These are phyloP conservation scores for Oncorhynchus keta DNA, from an alignment of 2,113 vertebrate genomes.

Conservation along the genomic window DNA sequence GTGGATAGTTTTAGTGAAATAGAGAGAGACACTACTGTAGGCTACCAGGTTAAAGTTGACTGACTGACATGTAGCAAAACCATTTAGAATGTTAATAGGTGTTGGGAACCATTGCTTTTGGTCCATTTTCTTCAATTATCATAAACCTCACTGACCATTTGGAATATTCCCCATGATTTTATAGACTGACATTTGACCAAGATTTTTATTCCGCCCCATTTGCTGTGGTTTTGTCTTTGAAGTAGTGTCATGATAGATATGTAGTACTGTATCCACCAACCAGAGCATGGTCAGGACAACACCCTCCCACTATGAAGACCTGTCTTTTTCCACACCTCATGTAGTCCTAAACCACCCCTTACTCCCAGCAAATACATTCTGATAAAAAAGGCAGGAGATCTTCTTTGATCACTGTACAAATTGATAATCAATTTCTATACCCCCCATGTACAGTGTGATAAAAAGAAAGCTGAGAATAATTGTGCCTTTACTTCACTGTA, in stretches of 20 bases:
- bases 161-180: neutral
- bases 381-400: too few species aligned
- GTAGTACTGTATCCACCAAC: too few species aligned
- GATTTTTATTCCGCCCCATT: neutral
- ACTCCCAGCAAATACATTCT: too few species aligned
- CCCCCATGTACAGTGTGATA: too few species aligned
- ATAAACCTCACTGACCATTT: conserved; percentile 32
- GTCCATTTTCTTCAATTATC: neutral
- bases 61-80: neutral
- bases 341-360: neutral
- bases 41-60: neutral
- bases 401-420: too few species aligned
- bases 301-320: conserved; percentile 36
- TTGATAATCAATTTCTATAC: too few species aligned
- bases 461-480: too few species aligned
- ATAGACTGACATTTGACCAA: conserved; percentile 23
- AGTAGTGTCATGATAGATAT: conserved; percentile 8
- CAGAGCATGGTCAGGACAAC: conserved; percentile 9
- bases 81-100: too few species aligned
- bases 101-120: too few species aligned
- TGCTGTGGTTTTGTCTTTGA: conserved; percentile 17
- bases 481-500: too few species aligned
- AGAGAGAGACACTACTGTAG: neutral
- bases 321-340: neutral
- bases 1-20: neutral